Evolutionary conservation across 2,797 vertebrate genomes (phyloP), one percentile per base, ranked within the genome.

Genomic region (Hypotaenidia okinawae): DNA sequence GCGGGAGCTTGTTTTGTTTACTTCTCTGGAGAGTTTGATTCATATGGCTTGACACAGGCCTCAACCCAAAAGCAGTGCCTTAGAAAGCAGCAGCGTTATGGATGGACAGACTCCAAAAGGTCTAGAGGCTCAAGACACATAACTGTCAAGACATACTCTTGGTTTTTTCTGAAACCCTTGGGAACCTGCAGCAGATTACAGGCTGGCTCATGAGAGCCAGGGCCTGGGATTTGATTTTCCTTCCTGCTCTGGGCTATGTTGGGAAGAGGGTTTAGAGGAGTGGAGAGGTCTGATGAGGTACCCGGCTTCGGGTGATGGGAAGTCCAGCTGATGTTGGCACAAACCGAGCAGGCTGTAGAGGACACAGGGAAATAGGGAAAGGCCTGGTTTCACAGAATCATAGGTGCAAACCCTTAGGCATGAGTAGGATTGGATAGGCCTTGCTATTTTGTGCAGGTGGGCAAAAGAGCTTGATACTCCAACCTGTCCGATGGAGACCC

Each of bases 11-110:
- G 49, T 80, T 93, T 85, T 68, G n/a, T 84, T 87, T 78, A 30
- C 63, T 93, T 69, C 73, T 86, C 82, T 63, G 17, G 85, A 86
- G 85, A 86, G 35, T 76, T 92, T 93, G 89, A 74, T 95, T 93
- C 68, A 54, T 74, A 15, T 16, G 0, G 58, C 72, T 91, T 2
- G 3, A 68, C 16, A 33, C 37, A 76, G 87, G 66, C 52, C 55
- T 89, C 73, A 57, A 15, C 61, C 77, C 68, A 74, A 91, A 84
- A 95, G 45, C 76, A 54, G 30, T 33, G 77, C 76, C 85, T 92
- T 93, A 90, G 95, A 88, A 94, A 96, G 82, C 83, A 86, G 55
- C 73, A 84, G 57, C 12, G 0, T 58, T 79, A 30, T 7, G 67
- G 69, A 79, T 88, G 89, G 87, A 88, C 32, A 49, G 63, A 43